Conservation (phyloP, 2,113 vertebrate species). For the Cyanoramphus novaezelandiae region DNA sequence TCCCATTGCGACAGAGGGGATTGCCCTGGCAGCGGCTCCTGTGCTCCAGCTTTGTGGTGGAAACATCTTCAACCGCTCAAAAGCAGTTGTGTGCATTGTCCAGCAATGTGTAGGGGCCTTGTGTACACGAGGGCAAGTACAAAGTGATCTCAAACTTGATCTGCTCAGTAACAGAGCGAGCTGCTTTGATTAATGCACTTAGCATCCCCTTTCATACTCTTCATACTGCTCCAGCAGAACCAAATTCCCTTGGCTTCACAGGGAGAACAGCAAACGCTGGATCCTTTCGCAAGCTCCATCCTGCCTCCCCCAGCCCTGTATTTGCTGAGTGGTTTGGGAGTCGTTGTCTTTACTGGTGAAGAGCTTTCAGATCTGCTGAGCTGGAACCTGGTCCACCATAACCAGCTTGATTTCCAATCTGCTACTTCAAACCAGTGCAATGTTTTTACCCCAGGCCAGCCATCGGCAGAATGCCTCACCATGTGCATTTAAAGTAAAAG, state of each 20-base stretch:
- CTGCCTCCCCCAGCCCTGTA: neutral
- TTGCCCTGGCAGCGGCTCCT: neutral
- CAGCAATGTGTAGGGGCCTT: neutral
- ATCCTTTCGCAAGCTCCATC: neutral
- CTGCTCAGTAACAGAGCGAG: neutral
- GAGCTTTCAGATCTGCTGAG: neutral
- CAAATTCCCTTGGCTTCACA: neutral
- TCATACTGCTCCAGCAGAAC: neutral
- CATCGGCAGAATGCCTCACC: neutral
- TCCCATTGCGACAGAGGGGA: neutral
- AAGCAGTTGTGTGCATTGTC: conserved; percentile 4
- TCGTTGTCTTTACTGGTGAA: neutral
- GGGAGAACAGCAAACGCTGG: neutral
- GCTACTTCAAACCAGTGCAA: neutral
- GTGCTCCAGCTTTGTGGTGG: neutral
- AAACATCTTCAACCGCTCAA: conserved; percentile 33
- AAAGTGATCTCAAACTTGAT: neutral
- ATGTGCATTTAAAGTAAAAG: neutral
- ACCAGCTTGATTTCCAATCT: neutral
- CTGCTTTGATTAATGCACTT: neutral
- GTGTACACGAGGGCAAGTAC: neutral
- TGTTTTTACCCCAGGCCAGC: neutral
- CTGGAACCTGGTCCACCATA: neutral
- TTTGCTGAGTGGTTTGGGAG: neutral
- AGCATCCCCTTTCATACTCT: neutral